These are phyloP conservation scores for Scelioninae gen. 1 DNA, from an alignment of 2,888 invertebrate species.

Conservation along the genomic window DNA sequence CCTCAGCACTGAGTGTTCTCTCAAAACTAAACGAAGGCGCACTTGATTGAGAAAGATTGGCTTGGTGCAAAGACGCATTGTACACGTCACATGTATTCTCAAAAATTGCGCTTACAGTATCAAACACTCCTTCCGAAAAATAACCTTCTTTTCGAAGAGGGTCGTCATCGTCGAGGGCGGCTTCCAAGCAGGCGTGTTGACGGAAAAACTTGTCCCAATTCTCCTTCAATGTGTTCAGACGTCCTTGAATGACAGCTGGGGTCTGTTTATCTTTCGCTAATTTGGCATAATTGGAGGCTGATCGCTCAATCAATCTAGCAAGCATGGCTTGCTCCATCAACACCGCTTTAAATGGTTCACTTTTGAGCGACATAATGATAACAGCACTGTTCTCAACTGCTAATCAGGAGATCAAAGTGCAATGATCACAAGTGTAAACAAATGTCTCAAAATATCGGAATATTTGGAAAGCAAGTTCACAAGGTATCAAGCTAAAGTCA, in stretches of 20 bases:
- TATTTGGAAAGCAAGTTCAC: no score
- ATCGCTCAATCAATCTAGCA: not conserved
- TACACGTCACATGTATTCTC: constrained; percentile 5
- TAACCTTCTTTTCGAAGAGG: not conserved
- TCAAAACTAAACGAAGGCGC: no score
- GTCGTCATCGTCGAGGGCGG: not conserved
- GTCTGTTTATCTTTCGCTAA: constrained; percentile 1
- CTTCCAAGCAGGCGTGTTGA: not conserved
- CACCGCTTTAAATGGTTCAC: no score
- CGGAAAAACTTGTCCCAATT: constrained; percentile 1
- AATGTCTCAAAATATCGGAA: no score
- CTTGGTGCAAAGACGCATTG: constrained; percentile 10
- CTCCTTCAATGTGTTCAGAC: not conserved
- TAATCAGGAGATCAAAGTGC: no score
- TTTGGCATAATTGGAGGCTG: not conserved
- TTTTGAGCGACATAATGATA: no score
- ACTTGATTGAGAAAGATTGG: no score
- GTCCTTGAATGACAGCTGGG: not conserved
- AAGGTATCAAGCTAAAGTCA: no score
- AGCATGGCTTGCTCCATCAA: constrained; percentile 3
- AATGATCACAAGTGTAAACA: no score
- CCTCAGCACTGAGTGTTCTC: not conserved
- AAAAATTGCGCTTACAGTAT: not conserved
- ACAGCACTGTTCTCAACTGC: no score
- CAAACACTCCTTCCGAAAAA: constrained; percentile 1